A percentile compares a stretch with the other conserved stretches of the same genome.
These are phyloP conservation scores for Notarius lentiginosus DNA, from an alignment of 2,113 vertebrate genomes.

Conservation along the genomic window DNA sequence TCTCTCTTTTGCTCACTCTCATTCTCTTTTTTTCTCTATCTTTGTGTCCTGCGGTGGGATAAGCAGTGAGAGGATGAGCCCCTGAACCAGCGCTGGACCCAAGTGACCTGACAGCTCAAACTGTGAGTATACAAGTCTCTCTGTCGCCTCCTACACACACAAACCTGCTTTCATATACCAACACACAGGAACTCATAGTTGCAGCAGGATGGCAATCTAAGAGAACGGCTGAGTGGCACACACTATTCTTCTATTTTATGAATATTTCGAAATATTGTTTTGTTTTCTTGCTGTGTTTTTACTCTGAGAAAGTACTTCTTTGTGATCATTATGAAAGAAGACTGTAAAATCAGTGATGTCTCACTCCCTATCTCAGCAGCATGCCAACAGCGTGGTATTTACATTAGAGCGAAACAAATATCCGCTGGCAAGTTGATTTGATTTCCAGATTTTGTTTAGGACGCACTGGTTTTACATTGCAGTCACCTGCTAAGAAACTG, in stretches of 20 bases:
- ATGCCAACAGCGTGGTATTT: slow-evolving; percentile 8
- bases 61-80: slow-evolving; percentile 59
- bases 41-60: slow-evolving; percentile 57
- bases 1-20: slow-evolving; percentile 21
- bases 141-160: slow-evolving; percentile 33
- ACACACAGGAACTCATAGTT: slow-evolving; percentile 20
- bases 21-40: slow-evolving; percentile 36
- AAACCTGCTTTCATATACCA: slow-evolving; percentile 6
- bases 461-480: slow-evolving; percentile 29
- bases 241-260: not conserved
- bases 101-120: slow-evolving; percentile 57
- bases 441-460: slow-evolving; percentile 9
- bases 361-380: not conserved
- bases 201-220: not conserved
- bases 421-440: slow-evolving; percentile 24
- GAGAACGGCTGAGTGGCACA: not conserved
- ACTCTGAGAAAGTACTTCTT: slow-evolving; percentile 10
- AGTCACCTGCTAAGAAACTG: slow-evolving; percentile 27
- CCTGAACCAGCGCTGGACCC: slow-evolving; percentile 56
- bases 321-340: not conserved
- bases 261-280: slow-evolving; percentile 3
- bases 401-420: slow-evolving; percentile 39
- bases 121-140: slow-evolving; percentile 57
- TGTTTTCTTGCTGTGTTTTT: slow-evolving; percentile 13
- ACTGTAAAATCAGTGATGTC: slow-evolving; percentile 19